Evolutionary conservation across 2,888 invertebrate genomes (phyloP), one percentile per base, ranked within the genome.

Genomic region (Epirrita christyi): DNA sequence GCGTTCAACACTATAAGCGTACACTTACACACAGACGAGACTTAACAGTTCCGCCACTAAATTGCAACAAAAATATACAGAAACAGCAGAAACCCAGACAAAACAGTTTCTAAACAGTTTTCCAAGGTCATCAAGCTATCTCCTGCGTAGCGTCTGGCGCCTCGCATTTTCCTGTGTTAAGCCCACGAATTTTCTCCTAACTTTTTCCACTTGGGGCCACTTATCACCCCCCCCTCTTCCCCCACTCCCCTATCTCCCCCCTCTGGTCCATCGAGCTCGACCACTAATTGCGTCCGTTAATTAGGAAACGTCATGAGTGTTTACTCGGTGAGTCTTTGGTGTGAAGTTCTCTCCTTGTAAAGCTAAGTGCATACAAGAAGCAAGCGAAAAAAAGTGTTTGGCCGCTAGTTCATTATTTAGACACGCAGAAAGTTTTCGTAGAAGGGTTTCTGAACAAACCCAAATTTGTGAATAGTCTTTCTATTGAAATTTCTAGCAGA

Each of bases 291-390:
- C 91, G 92, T 90, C 87, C 91, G 91, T 91, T 92, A 92, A 92
- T 92, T 92, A 92, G 86, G 89, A 89, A 89, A 90, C 92, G 92
- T 92, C 92, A 90, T 92, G 91, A 92, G 92, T 92, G 92, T 92
- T 92, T 92, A 92, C 91, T 81, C 81, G 85, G 83, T 78, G 85
- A 82, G 87, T 65, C 89, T 90, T 21, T 90, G 91, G 92, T 92
- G 92, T 91, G 91, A 91, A 92, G 92, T 92, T 91, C 84, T 78
- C 75, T 79, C 81, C 75, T 80, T 74, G 84, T 88, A 86, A 87
- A 85, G 87, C 81, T 38, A 32, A 6, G 50, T 49, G n/a, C 49
- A 49, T 41, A 36, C 9, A 36, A 38, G 8, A 6, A 38, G 14
- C 14, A 6, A 13, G 38, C 7, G 7, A 14, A 14, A 36, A 11